These are phyloP conservation scores for Pachyrhynchus sulphureomaculatus DNA, from an alignment of 1,140 invertebrate species.

Conservation along the genomic window DNA sequence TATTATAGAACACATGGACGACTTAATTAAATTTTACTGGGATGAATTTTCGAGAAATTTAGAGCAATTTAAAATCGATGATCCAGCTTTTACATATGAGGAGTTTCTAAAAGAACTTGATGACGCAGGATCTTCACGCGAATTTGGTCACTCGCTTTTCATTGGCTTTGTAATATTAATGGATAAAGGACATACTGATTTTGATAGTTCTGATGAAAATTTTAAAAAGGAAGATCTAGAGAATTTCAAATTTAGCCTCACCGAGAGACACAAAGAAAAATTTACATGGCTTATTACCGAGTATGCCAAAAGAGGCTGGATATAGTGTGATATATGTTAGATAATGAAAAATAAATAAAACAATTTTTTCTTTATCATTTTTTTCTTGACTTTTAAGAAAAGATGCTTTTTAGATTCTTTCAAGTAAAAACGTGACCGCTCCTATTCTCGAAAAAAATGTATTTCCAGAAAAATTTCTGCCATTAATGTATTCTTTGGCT, in stretches of 20 bases:
- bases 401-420: too few relatives aligned
- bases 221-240: background rate
- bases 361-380: too few relatives aligned
- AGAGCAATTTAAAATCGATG: conserved; percentile 16
- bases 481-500: too few relatives aligned
- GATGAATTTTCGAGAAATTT: conserved; percentile 47
- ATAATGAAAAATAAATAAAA: too few relatives aligned
- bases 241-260: background rate
- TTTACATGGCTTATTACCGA: background rate
- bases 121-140: background rate
- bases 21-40: conserved; percentile 54
- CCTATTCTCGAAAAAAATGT: too few relatives aligned
- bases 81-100: conserved; percentile 10
- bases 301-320: conserved; percentile 2
- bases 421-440: too few relatives aligned
- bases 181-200: background rate
- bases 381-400: too few relatives aligned
- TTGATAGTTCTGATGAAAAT: background rate
- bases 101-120: conserved; percentile 12
- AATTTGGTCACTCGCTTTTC: background rate
- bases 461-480: too few relatives aligned
- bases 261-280: background rate
- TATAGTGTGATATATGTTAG: too few relatives aligned
- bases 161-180: background rate
- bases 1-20: conserved; percentile 46